Evolutionary conservation across 2,888 invertebrate species (phyloP).

Genomic region (Tinea trinotella): DNA sequence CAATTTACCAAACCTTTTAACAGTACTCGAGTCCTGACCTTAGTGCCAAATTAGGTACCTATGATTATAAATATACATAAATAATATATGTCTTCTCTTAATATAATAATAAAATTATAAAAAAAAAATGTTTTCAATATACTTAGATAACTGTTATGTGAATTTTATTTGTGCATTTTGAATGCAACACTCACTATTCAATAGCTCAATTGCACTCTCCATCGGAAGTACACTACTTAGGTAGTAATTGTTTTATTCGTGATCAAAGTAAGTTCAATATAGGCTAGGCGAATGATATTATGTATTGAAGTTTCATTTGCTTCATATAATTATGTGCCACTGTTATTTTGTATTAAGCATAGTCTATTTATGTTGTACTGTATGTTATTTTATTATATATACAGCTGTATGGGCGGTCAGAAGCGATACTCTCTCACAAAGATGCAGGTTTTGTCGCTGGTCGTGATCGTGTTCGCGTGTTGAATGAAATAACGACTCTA

Average conservation of each 20-base stretch:
- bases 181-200: conserved; percentile 55
- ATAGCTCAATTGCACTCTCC: conserved; percentile 64
- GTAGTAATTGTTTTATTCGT: conserved; percentile 71
- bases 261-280: conserved; percentile 71
- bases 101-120: conserved; percentile 26
- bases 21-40: conserved; percentile 26
- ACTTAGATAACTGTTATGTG: conserved; percentile 51
- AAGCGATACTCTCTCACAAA: background rate
- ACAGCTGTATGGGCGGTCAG: background rate
- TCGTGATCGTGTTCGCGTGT: conserved; percentile 5
- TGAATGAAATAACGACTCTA: conserved; percentile 7
- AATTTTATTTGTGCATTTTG: conserved; percentile 56
- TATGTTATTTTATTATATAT: background rate
- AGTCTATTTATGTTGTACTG: background rate
- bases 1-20: conserved; percentile 7
- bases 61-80: conserved; percentile 24
- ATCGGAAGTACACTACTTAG: conserved; percentile 57
- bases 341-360: background rate
- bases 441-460: conserved; percentile 2
- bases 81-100: conserved; percentile 7
- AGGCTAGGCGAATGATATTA: conserved; percentile 63
- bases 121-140: conserved; percentile 4
- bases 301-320: conserved; percentile 6
- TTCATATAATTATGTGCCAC: conserved; percentile 3
- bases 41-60: conserved; percentile 63